Conservation (phyloP, 1,140 invertebrate species). For the Stenopsyche tienmushanensis region DNA sequence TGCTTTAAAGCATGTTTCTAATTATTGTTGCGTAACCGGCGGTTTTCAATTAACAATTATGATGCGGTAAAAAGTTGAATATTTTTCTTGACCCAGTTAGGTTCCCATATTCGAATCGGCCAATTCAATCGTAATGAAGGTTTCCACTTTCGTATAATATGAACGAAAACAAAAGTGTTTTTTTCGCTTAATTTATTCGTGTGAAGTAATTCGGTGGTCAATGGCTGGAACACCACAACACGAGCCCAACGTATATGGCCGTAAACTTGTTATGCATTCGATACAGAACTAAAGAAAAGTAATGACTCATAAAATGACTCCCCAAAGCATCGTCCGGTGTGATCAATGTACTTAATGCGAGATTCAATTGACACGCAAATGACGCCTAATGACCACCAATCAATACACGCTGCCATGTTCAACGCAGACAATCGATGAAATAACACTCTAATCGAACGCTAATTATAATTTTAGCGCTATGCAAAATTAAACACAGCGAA, state of each 20-base stretch:
- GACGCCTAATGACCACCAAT: too few relatives aligned
- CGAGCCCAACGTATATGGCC: constrained; percentile 5
- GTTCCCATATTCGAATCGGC: constrained; percentile 4
- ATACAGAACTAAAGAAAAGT: too few relatives aligned
- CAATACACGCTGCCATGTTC: too few relatives aligned
- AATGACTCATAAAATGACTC: too few relatives aligned
- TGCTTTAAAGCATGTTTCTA: too few relatives aligned
- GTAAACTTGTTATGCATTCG: constrained; percentile 30
- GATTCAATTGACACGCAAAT: too few relatives aligned
- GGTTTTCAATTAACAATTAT: constrained; percentile 9
- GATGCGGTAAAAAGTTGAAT: not conserved
- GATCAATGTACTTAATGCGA: too few relatives aligned
- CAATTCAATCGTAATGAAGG: constrained; percentile 25
- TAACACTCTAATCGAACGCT: too few relatives aligned
- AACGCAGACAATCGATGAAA: too few relatives aligned
- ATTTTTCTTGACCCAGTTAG: constrained; percentile 30
- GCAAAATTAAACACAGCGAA: too few relatives aligned
- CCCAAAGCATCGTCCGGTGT: too few relatives aligned
- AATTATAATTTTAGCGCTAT: too few relatives aligned
- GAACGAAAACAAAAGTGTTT: constrained; percentile 32
- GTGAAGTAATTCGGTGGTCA: constrained; percentile 26
- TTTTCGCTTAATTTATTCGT: constrained; percentile 23
- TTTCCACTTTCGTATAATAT: constrained; percentile 18
- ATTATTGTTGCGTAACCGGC: not conserved
- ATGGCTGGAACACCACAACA: constrained; percentile 13